Base-by-base conservation (phyloP, 1,140 invertebrate genomes). In the Tachypleus tridentatus region DNA sequence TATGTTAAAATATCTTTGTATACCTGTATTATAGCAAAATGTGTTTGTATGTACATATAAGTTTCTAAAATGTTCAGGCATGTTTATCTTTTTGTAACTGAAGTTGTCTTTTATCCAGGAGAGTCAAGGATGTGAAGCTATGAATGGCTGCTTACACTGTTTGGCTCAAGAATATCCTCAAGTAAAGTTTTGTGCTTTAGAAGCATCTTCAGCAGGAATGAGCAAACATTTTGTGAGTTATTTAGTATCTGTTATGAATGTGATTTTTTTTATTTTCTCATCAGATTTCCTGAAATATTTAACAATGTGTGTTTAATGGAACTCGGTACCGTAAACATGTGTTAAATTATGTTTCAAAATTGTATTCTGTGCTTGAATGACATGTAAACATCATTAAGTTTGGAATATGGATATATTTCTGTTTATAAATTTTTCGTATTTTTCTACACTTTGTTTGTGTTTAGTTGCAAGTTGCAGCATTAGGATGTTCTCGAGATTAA, bases 161-260 rank as follows among this genome's bases (percentile, higher is more conserved):
- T 76, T 98, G 29, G 87, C 89, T 29, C 73, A 82, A 68, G 85
- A 93, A 64, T 94, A 96, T 80, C 83, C 85, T n/a, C 80, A 83
- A 65, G 85, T 93, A 0, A 97, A 97, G 77, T 97, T 97, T 78
- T 96, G 92, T 79, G 85, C 86, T 73, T 86, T 97, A 69, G 81
- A 84, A 71, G 89, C 85, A 2, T 80, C 80, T 51, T 74, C 78
- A 63, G 82, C 82, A 56, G 81, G 77, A 64, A 82, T 97, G 70
- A 95, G 90, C 73, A 79, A 82, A 57, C 84, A 86, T 70, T 97
- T 97, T 77, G 81, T 82, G 75, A 77, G 79, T 76, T 50, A 49
- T 68, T 52, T 56, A n/a, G 64, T 57, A 63, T 11, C 56, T 59
- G 49, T 57, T 53, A 52, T 67, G 60, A 54, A 8, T 8, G 3